phyloP scores from a whole-genome alignment of 2,797 vertebrate species.

The Pseudochromis fuscus region DNA sequence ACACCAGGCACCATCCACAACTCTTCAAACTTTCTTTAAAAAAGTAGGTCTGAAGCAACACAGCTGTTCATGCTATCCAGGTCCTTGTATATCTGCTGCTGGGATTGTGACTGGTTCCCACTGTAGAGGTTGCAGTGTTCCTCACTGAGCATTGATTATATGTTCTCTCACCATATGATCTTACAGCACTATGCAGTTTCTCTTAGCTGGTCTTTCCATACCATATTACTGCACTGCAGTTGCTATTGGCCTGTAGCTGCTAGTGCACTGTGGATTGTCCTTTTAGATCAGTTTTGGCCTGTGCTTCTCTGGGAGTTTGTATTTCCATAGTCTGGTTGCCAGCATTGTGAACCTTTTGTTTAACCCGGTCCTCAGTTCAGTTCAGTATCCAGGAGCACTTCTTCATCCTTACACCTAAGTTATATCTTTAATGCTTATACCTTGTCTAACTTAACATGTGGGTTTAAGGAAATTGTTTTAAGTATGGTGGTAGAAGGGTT shows the following conservation, averaged over 20 bases:
- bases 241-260: neutral
- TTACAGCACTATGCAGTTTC: neutral
- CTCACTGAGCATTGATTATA: neutral
- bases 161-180: neutral
- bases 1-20: neutral
- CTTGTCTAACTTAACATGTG: neutral
- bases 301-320: conserved; percentile 7
- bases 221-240: conserved; percentile 26
- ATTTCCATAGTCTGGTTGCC: conserved; percentile 6
- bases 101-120: conserved; percentile 6
- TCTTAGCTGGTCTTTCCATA: conserved; percentile 1
- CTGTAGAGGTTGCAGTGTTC: conserved; percentile 11
- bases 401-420: conserved; percentile 8
- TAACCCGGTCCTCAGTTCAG: conserved; percentile 2
- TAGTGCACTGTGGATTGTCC: conserved; percentile 3
- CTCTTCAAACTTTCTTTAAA: conserved; percentile 5
- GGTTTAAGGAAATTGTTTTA: neutral
- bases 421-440: neutral
- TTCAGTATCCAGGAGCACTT: neutral
- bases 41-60: neutral
- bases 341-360: conserved; percentile 34
- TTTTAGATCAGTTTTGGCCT: conserved; percentile 23
- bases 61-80: neutral
- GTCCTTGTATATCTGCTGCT: conserved; percentile 14
- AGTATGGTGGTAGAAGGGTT: neutral